Evolutionary conservation across 2,888 invertebrate species (phyloP), one percentile per base, ranked within the genome.

Genomic region (Diploptera punctata): DNA sequence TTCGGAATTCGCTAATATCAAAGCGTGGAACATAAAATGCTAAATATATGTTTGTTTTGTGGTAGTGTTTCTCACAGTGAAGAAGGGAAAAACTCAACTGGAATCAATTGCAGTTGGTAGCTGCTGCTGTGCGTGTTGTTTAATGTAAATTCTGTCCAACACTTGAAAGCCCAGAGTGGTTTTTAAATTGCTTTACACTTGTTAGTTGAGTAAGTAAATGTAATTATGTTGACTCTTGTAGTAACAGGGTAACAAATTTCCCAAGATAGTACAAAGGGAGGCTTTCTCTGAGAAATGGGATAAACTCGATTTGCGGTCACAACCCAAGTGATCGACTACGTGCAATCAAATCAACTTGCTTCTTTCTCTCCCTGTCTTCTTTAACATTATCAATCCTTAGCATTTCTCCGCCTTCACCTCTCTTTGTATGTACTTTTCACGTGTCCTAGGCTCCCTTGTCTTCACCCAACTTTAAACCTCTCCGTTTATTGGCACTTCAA

Each of bases 211-310:
- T 24, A 52, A 24, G 21, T 13, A 52, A 52, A 52, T 52, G 5
- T 52, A 52, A 52, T 52, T 52, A 24, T 21, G 52, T 24, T 52
- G 52, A 21, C 24, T 3, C 52, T 52, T 52, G 10, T 52, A 43
- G 21, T 62, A 62, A 62, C 43, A 10, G 43, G 38, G 38, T 43
- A 62, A 62, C 62, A 62, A 62, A 62, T 62, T 62, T 62, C 62
- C 33, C 62, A 62, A 62, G 62, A 31, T 62, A 38, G 38, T 21
- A 38, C 62, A 62, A 43, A 19, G 61, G 9, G n/a, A n/a, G n/a
- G n/a, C 13, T 29, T 61, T 31, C 33, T 47, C 13, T 38, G 21
- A 43, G 43, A 62, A 33, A 62, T 21, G 33, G 5, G 38, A 21
- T 62, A 21, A 62, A 62, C 24, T 62, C 33, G 43, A 62, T 62